Evolutionary conservation across 2,113 vertebrate species (phyloP), one percentile per base, ranked within the genome.

Genomic region (Plectropomus leopardus): DNA sequence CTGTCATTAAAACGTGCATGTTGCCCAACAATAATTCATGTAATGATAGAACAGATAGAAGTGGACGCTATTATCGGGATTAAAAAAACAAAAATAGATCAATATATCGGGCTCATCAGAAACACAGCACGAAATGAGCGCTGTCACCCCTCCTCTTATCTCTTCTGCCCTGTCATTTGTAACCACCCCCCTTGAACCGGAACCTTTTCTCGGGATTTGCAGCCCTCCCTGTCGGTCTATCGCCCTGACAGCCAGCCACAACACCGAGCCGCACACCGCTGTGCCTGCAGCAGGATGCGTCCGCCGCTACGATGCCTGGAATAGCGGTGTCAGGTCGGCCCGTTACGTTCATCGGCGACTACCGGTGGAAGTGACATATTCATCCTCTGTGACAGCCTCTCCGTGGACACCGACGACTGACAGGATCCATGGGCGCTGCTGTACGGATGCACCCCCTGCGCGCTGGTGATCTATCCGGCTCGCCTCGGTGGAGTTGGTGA

Each of bases 181-280:
- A 69, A 54, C 87, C 87, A 68, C 83, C 87, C 83, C 83, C 24
- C 84, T 90, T 90, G 89, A 85, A 91, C 90, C 88, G 88, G 88
- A 91, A 91, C 82, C 82, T 71, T 76, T 87, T 60, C 66, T 50
- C 13, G 7, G 83, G 67, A 55, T 72, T 53, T 36, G 76, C 76
- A 64, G 45, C 60, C 58, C 64, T 74, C 64, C 74, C 77, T 26
- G 8, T 64, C 75, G 54, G 44, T 30, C 47, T 16, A 16, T 40
- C 58, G 47, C 72, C n/a, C 68, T 78, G 86, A 84, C 90, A 79
- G 60, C 44, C 72, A 63, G 60, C 24, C 53, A 40, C 71, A 34
- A 36, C 84, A 32, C 54, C 19, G 7, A 17, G 14, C 36, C 85
- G 14, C 53, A 44, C 64, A 8, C n/a, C 51, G 0, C 54, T 2